Percentiles rank a stretch among this genome's conserved stretches.
Evolutionary conservation across 1,140 invertebrate genomes (phyloP).

Genomic region (Ditylenchus dipsaci): DNA sequence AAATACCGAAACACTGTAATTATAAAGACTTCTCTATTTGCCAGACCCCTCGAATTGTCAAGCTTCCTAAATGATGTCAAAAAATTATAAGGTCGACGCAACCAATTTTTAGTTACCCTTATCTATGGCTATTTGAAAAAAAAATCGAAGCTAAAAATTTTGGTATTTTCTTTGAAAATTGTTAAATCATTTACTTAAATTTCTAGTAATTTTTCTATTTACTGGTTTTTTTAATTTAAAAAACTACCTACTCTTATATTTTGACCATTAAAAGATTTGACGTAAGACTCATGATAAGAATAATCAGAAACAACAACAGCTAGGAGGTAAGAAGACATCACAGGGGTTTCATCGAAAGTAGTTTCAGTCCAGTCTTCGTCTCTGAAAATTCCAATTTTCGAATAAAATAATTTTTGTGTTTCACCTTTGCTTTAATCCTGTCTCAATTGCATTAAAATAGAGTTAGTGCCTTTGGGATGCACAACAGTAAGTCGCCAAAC

Average conservation of each 20-base stretch:
- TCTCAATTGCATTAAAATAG: constrained; percentile 24
- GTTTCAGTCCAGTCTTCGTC: constrained; percentile 65
- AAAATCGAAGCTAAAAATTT: no score
- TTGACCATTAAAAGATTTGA: constrained; percentile 61
- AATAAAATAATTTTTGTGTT: not conserved
- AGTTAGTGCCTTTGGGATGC: constrained; percentile 10
- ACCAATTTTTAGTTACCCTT: no score
- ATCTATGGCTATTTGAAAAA: no score
- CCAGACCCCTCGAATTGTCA: no score
- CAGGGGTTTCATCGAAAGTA: constrained; percentile 70
- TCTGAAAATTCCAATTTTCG: constrained; percentile 23
- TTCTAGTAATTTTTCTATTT: no score
- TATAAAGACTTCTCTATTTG: no score
- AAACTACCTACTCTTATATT: not conserved
- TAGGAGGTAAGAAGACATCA: constrained; percentile 80
- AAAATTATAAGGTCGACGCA: no score
- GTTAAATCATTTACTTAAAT: no score
- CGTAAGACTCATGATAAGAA: constrained; percentile 65
- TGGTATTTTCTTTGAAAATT: no score
- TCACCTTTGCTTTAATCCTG: constrained; percentile 19
- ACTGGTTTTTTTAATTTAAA: no score
- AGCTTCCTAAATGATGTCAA: no score
- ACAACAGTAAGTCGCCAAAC: constrained; percentile 64
- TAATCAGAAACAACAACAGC: constrained; percentile 80
- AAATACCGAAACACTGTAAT: no score